Base-by-base conservation (phyloP, 2,888 invertebrate genomes). In the Meiosimyza decipiens region DNA sequence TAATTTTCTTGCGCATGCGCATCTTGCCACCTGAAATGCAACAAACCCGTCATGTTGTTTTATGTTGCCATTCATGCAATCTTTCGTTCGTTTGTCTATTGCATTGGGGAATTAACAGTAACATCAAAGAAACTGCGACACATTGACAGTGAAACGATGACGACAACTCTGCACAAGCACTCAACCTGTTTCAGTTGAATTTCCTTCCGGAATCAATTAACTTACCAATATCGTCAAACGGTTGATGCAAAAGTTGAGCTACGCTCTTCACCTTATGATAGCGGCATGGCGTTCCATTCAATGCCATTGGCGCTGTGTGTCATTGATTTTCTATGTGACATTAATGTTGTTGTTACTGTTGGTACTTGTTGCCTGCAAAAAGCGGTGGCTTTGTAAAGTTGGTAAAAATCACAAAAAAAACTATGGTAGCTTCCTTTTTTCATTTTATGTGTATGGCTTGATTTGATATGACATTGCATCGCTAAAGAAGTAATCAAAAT, bases 401-500 rank as follows among this genome's bases (percentile, higher is more conserved):
- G 40, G 6, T 9, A 40, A 40, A 9, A 40, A 40, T 40, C 40
- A 40, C 6, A 40, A 40, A 40, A 40, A 40, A 40, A 40, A 40
- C 4, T 6, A 40, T 40, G 40, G 40, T 2, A 40, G 40, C 40
- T 40, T 40, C 40, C 40, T 40, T 40, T 40, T 40, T 40, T 40
- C 40, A 9, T 9, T 40, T 9, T 40, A 40, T 40, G 9, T 54
- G 71, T 11, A 63, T 50, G 57, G 73, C 64, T 76, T 70, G 72
- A 72, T 67, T 76, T 80, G 72, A 74, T 67, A 72, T 72, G 78
- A 49, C 71, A 78, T 80, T 75, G 65, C 77, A 80, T 80, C 79
- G 80, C 50, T 75, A 75, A 79, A 79, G 75, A 71, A 73, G 62
- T 28, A 52, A 55, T 62, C 65, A 50, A 73, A 71, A 73, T 76